Evolutionary conservation across 2,888 invertebrate genomes (phyloP).

Genomic region (Pteria penguin): DNA sequence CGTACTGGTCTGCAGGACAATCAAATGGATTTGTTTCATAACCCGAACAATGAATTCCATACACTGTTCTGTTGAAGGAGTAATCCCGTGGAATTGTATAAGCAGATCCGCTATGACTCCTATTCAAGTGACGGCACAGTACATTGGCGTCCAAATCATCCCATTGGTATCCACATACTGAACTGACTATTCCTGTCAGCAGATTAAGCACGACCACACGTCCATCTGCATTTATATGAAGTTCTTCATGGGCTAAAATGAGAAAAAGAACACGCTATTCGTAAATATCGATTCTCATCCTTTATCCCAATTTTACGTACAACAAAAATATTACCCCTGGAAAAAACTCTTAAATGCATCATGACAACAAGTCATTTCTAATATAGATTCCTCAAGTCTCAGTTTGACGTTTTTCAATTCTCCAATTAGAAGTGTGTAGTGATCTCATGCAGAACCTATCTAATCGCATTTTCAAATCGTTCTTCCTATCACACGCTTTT

Average conservation of each 20-base stretch:
- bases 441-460: too few species aligned
- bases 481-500: too few species aligned
- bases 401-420: too few species aligned
- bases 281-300: too few species aligned
- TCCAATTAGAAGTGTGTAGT: too few species aligned
- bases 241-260: neutral
- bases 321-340: too few species aligned
- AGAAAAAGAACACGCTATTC: too few species aligned
- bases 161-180: slow-evolving; percentile 17
- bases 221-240: neutral
- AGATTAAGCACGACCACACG: neutral
- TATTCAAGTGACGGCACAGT: slow-evolving; percentile 6
- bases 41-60: neutral
- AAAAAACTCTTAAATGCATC: too few species aligned
- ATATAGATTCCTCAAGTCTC: too few species aligned
- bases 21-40: neutral
- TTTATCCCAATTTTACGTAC: too few species aligned
- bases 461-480: too few species aligned
- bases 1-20: neutral
- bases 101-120: neutral
- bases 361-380: too few species aligned
- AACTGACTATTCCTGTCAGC: neutral
- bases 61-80: neutral
- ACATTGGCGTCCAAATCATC: slow-evolving; percentile 19
- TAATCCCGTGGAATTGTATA: neutral